phyloP scores from a whole-genome alignment of 1,140 invertebrate genomes.

The Oryctes rhinoceros region DNA sequence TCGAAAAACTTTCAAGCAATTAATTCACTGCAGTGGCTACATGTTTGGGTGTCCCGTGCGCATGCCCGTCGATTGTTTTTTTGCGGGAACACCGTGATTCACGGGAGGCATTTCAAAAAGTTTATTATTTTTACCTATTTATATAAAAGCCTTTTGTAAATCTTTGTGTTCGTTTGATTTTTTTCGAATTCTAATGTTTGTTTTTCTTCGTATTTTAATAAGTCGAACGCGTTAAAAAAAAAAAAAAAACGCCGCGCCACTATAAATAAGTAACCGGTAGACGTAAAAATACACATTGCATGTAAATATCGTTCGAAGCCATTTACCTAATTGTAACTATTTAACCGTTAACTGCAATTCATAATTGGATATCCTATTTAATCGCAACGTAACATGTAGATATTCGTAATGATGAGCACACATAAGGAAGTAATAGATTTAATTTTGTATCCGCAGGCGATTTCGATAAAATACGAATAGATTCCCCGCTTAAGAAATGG shows the following conservation, averaged over 20 bases:
- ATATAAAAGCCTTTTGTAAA: constrained; percentile 24
- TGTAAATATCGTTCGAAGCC: constrained; percentile 13
- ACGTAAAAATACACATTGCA: constrained; percentile 16
- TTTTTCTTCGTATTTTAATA: constrained; percentile 33
- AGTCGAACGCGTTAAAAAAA: neutral
- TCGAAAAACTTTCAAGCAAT: constrained; percentile 45
- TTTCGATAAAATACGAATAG: too few relatives aligned
- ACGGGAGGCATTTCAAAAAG: constrained; percentile 42
- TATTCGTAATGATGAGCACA: neutral
- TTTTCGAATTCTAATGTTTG: neutral
- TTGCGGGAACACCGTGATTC: constrained; percentile 47
- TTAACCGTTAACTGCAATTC: constrained; percentile 22
- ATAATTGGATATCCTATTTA: constrained; percentile 22
- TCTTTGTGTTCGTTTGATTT: constrained; percentile 13
- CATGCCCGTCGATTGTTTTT: constrained; percentile 47
- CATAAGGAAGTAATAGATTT: neutral
- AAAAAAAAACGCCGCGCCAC: too few relatives aligned
- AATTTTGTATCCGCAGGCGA: too few relatives aligned
- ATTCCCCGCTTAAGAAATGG: too few relatives aligned
- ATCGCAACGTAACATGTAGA: neutral
- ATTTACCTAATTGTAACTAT: constrained; percentile 17
- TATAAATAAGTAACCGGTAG: constrained; percentile 30
- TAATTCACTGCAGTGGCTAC: constrained; percentile 51
- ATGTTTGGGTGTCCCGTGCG: constrained; percentile 49
- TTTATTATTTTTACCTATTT: constrained; percentile 41